Conservation (phyloP, 2,113 vertebrate species). For the Poeciliopsis retropinna region DNA sequence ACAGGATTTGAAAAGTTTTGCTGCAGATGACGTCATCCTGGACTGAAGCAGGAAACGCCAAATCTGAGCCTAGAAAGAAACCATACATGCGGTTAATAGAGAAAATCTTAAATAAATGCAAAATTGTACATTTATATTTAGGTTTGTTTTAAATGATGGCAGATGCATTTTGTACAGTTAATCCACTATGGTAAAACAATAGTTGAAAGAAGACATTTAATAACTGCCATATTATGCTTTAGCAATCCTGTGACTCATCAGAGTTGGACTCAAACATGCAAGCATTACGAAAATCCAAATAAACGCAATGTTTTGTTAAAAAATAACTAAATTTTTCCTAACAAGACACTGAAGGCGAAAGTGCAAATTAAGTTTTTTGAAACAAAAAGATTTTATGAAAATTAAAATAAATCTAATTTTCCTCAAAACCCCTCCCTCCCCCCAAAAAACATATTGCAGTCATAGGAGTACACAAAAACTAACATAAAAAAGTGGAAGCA, state of each 20-base stretch:
- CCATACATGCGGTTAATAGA: neutral
- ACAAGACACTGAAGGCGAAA: too few species aligned
- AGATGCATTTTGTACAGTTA: neutral
- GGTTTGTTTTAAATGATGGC: neutral
- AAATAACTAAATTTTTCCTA: too few species aligned
- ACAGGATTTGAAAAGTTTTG: constrained; percentile 99
- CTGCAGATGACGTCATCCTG: constrained; percentile 93
- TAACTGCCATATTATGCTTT: neutral
- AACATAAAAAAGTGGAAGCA: too few species aligned
- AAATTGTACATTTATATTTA: neutral
- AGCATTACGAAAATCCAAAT: neutral
- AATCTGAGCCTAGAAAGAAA: constrained; percentile 83
- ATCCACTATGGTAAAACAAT: neutral
- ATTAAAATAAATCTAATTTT: too few species aligned
- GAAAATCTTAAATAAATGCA: neutral
- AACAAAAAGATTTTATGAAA: neutral
- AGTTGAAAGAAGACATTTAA: neutral
- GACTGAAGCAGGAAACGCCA: constrained; percentile 93
- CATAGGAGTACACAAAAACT: neutral
- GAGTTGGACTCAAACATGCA: neutral
- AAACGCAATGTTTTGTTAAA: neutral
- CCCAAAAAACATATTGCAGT: neutral
- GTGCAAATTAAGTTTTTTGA: neutral
- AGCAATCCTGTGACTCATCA: neutral
- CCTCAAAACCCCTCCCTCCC: too few species aligned